Evolutionary conservation across 2,797 vertebrate species (phyloP), one percentile per base, ranked within the genome.

Genomic region (Typhlichthys subterraneus): DNA sequence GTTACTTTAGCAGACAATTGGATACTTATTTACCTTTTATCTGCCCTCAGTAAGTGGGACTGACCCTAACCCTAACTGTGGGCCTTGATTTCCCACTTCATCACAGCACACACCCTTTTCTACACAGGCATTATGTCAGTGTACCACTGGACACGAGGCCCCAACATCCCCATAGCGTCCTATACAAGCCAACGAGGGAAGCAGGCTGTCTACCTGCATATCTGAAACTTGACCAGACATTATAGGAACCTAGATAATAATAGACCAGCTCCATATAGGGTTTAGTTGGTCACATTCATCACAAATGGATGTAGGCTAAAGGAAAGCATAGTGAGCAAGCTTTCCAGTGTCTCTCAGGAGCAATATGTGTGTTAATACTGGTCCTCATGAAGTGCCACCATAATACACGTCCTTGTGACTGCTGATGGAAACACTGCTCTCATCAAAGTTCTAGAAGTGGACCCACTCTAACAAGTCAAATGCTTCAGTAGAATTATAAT

Each of bases 401-500:
- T 84, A 83, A 88, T 88, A 87, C 77, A 66, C 72, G 17, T 77
- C 77, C 79, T 75, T 71, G 80, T 59, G 77, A 72, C 77, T 58
- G 61, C 72, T 70, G 67, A 82, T 89, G 88, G 84, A 91, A 91
- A 91, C 59, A 83, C 53, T 67, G 61, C 68, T 77, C 67, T 78
- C 55, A 69, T 70, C 75, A 70, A 48, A 73, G 76, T 53, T 63
- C 66, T 75, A 76, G 73, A 84, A 79, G 67, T 67, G 69, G 67
- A 75, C 49, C 1, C 64, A 70, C 72, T 63, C 64, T 73, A 58
- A 65, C 45, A 58, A 57, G 58, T 15, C 58, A 67, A 47, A 58
- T 47, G 1, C 57, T 31, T 4, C 4, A 63, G 31, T 55, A 74
- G 46, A 57, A 58, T 70, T 70, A 12, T 12, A 12, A 19, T 10